Evolutionary conservation across 2,113 vertebrate genomes (phyloP).

Genomic region (Podocnemis expansa): DNA sequence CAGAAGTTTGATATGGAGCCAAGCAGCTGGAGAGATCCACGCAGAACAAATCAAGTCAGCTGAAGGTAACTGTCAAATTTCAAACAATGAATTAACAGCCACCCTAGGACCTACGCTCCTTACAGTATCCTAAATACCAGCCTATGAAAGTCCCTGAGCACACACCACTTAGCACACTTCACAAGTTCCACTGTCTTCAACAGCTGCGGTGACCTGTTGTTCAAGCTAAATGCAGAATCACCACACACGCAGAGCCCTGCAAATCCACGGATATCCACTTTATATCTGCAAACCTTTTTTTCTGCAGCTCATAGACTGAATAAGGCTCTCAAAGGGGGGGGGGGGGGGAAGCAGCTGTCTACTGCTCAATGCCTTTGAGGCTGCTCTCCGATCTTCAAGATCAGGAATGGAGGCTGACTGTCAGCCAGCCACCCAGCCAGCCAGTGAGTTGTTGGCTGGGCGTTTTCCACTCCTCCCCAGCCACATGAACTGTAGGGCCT

Average conservation of each 20-base stretch:
- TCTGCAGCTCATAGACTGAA: too few species aligned
- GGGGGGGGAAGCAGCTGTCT: too few species aligned
- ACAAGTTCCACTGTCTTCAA: not conserved
- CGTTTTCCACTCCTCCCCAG: too few species aligned
- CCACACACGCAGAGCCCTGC: constrained; percentile 36
- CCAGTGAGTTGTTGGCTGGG: too few species aligned
- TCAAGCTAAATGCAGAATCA: not conserved
- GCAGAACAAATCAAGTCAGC: not conserved
- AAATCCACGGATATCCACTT: too few species aligned
- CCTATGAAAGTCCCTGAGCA: not conserved
- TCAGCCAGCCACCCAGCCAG: too few species aligned
- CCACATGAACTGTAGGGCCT: too few species aligned
- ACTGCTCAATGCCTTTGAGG: too few species aligned
- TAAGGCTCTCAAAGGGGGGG: too few species aligned
- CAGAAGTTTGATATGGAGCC: not conserved
- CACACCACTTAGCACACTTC: fast-evolving
- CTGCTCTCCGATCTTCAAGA: too few species aligned
- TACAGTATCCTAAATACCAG: not conserved
- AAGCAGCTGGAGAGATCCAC: not conserved
- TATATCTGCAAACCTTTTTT: too few species aligned
- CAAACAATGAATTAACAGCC: not conserved
- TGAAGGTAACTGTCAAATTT: not conserved
- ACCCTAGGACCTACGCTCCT: not conserved
- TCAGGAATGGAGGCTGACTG: too few species aligned
- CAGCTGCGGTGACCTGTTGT: not conserved